Conservation (phyloP, 2,113 vertebrate species). For the Trochalopteron elliotii region DNA sequence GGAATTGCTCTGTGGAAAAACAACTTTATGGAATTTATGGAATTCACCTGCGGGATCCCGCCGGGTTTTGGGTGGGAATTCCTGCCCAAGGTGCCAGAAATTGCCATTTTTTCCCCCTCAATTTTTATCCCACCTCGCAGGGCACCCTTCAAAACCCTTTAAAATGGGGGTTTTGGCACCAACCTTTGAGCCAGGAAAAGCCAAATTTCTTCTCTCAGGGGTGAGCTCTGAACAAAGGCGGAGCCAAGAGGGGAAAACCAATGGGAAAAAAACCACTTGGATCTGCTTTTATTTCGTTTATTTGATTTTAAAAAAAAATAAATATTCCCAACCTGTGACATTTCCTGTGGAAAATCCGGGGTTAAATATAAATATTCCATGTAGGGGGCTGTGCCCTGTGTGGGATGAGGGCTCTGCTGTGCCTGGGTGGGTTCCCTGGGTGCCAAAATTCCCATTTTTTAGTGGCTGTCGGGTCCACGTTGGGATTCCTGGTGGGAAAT, state of each 20-base stretch:
- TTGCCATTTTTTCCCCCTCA: accelerated
- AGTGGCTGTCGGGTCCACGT: not conserved
- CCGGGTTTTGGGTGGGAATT: not conserved
- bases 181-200: not conserved
- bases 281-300: not conserved
- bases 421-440: not conserved
- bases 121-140: not conserved
- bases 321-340: not conserved
- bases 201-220: not conserved
- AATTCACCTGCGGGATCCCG: not conserved
- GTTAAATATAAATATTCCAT: not conserved
- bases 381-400: not conserved
- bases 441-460: not conserved
- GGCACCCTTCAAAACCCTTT: not conserved
- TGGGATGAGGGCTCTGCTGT: not conserved
- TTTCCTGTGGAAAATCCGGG: not conserved
- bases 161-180: not conserved
- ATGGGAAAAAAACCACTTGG: not conserved
- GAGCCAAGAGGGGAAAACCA: not conserved
- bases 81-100: not conserved
- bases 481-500: not conserved
- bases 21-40: not conserved
- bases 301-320: not conserved
- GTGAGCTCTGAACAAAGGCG: not conserved
- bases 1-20: not conserved